phyloP scores from a whole-genome alignment of 2,113 vertebrate genomes.

The Corythaixoides concolor region DNA sequence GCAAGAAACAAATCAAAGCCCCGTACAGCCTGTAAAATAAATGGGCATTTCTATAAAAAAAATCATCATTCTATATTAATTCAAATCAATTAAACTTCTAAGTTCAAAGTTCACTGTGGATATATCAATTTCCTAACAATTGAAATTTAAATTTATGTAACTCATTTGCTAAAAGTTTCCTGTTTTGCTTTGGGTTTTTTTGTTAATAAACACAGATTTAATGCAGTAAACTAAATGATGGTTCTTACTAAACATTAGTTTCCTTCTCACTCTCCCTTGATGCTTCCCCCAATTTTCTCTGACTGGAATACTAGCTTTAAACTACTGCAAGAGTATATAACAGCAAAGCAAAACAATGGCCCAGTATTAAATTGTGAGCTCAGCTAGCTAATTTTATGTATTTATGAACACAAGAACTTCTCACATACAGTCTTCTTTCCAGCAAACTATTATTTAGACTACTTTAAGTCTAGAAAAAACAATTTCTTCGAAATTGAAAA shows the following conservation, averaged over 20 bases:
- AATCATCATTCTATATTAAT: not conserved
- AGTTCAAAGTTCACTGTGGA: not conserved
- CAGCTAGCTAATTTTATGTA: constrained; percentile 32
- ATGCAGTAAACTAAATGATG: not conserved
- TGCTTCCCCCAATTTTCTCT: not conserved
- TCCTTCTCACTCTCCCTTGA: not conserved
- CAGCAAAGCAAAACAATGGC: not conserved
- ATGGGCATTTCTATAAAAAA: not conserved
- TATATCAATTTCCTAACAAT: not conserved
- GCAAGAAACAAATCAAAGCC: not conserved
- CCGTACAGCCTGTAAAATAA: not conserved
- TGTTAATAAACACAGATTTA: not conserved
- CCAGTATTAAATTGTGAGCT: constrained; percentile 71
- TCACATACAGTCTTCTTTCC: constrained; percentile 66
- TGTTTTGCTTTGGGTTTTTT: not conserved
- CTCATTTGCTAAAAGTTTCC: not conserved
- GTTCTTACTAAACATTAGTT: not conserved
- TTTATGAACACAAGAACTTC: constrained; percentile 52
- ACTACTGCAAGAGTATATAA: not conserved
- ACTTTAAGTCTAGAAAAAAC: not conserved
- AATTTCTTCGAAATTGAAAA: not conserved
- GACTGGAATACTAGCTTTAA: not conserved
- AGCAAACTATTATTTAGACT: constrained; percentile 75
- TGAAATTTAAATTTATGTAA: not conserved
- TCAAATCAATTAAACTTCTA: not conserved